Percentiles rank a stretch among this genome's conserved stretches.
These are phyloP conservation scores for Acholoe squamosa DNA, from an alignment of 2,888 invertebrate species.

Conservation along the genomic window DNA sequence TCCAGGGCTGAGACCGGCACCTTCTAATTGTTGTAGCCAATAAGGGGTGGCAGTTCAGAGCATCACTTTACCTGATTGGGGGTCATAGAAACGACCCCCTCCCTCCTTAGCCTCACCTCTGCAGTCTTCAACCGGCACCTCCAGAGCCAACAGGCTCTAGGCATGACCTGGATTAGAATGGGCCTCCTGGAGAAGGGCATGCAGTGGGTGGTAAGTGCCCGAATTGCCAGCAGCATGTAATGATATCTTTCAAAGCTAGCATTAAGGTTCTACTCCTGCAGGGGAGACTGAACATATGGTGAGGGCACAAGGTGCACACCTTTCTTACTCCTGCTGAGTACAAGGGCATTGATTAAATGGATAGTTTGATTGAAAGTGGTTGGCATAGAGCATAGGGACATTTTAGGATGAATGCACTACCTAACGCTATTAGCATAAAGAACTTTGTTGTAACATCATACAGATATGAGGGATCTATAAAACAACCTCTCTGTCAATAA, in stretches of 20 bases:
- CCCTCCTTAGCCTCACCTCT: neutral
- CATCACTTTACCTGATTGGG: neutral
- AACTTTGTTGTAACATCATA: too few species aligned
- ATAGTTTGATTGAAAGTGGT: too few species aligned
- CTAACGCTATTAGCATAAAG: too few species aligned
- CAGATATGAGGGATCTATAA: too few species aligned
- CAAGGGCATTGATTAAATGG: too few species aligned
- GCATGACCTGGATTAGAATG: slow-evolving; percentile 17
- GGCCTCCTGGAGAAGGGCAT: neutral
- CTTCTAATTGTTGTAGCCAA: slow-evolving; percentile 17
- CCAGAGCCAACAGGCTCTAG: neutral
- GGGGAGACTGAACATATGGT: too few species aligned
- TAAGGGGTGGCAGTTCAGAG: neutral
- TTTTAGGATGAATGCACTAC: too few species aligned
- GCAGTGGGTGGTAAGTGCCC: neutral
- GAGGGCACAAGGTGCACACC: too few species aligned
- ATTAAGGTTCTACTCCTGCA: neutral
- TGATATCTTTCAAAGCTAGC: slow-evolving; percentile 20
- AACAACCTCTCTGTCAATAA: too few species aligned
- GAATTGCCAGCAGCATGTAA: slow-evolving; percentile 21
- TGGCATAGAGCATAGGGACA: too few species aligned
- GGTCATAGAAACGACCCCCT: neutral
- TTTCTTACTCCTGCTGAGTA: too few species aligned
- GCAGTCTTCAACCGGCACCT: neutral
- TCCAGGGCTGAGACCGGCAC: neutral